Evolutionary conservation across 2,888 invertebrate species (phyloP), one percentile per base, ranked within the genome.

Genomic region (Hypolimnas misippus): DNA sequence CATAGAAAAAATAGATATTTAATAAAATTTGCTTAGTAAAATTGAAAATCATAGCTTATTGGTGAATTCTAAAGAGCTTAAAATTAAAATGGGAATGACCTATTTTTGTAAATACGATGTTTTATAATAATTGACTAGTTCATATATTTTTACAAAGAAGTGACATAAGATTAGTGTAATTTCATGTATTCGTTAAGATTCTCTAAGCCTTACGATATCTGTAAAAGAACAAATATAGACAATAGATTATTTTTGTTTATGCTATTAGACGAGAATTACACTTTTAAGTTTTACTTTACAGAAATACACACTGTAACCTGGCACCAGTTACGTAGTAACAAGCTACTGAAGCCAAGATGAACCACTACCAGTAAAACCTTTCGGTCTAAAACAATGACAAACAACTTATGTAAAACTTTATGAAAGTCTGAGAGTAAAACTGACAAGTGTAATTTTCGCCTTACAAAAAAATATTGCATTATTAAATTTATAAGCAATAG

Each of bases 121-220:
- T 68, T 66, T 70, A 68, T 66, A 57, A 67, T 67, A 69, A 56
- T 67, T 68, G 69, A 73, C 69, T 65, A 64, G 61, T 76, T 74
- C 73, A 62, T 78, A 75, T 72, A 74, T 72, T 67, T 70, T 71
- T 46, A 46, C 46, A 25, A 70, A 64, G 10, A 60, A 46, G 70
- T 67, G 57, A 68, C 63, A 63, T 62, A 56, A 61, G 42, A 3
- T 42, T 42, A 42, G 10, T 2, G 42, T 17, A 10, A 42, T 42
- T 42, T 42, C 42, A 17, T 42, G 17, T 42, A 40, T 42, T 17
- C 42, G 10, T 12, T 46, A 46, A 12, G n/a, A 46, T 46, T 46
- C 8, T 46, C n/a, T 19, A 16, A 12, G 19, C 46, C n/a, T n/a
- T n/a, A n/a, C n/a, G n/a, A 6, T 46, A 46, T 46, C n/a, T n/a